phyloP scores from a whole-genome alignment of 2,113 vertebrate genomes.

The Thinocorus orbignyianus region DNA sequence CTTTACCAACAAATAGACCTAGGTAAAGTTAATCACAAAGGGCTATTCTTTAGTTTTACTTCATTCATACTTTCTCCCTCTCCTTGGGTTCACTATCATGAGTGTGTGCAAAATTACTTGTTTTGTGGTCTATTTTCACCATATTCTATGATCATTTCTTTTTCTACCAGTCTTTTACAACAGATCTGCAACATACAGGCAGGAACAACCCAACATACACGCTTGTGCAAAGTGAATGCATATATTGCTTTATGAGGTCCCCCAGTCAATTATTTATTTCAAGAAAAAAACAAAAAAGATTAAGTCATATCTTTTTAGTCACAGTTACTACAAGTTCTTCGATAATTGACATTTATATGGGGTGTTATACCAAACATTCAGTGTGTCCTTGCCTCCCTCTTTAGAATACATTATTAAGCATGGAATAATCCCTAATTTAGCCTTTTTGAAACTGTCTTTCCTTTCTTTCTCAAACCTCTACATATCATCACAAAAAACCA shows the following conservation, averaged over 20 bases:
- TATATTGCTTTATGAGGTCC: neutral
- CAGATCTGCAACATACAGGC: neutral
- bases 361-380: neutral
- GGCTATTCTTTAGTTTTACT: neutral
- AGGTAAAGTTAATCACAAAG: neutral
- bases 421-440: neutral
- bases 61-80: neutral
- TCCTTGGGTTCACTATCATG: neutral
- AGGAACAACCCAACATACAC: neutral
- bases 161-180: neutral
- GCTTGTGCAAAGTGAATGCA: neutral
- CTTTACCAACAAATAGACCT: neutral
- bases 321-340: neutral
- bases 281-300: too few species aligned
- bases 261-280: neutral
- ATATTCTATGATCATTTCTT: neutral
- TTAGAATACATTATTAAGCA: neutral
- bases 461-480: neutral
- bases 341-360: neutral
- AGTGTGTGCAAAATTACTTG: neutral
- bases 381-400: neutral
- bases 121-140: neutral
- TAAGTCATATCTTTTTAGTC: neutral
- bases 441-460: neutral
- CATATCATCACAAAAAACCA: neutral